Conservation (phyloP, 2,888 invertebrate genomes). For the Kryphioiulus occultus region DNA sequence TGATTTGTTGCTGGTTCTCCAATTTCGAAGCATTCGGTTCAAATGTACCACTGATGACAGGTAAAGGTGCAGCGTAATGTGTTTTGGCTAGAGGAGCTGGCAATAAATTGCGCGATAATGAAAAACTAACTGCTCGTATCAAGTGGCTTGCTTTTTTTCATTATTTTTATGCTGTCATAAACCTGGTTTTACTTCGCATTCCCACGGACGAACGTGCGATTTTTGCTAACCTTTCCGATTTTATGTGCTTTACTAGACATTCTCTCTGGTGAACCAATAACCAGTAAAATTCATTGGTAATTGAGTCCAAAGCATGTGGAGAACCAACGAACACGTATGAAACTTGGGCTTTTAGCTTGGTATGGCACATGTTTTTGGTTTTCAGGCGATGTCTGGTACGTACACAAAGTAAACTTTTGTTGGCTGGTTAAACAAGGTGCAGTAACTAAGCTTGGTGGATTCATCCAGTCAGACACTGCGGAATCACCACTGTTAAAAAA, state of each 20-base stretch:
- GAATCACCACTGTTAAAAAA: neutral
- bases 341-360: neutral
- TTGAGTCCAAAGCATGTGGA: neutral
- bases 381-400: neutral
- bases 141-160: constrained; percentile 1
- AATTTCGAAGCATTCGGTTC: neutral
- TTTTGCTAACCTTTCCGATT: neutral
- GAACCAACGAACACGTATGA: neutral
- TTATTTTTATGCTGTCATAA: neutral
- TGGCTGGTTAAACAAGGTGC: neutral
- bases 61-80: neutral
- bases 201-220: neutral
- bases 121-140: neutral
- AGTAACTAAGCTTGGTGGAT: neutral
- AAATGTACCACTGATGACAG: neutral
- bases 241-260: neutral
- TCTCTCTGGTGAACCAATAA: neutral
- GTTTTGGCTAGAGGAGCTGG: neutral
- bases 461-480: neutral
- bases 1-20: neutral
- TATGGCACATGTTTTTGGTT: neutral
- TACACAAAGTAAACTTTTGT: neutral
- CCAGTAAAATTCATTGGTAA: neutral
- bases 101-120: neutral
- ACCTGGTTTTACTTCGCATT: constrained; percentile 7